Evolutionary conservation across 2,797 vertebrate species (phyloP), one percentile per base, ranked within the genome.

Genomic region (Pygocentrus nattereri): DNA sequence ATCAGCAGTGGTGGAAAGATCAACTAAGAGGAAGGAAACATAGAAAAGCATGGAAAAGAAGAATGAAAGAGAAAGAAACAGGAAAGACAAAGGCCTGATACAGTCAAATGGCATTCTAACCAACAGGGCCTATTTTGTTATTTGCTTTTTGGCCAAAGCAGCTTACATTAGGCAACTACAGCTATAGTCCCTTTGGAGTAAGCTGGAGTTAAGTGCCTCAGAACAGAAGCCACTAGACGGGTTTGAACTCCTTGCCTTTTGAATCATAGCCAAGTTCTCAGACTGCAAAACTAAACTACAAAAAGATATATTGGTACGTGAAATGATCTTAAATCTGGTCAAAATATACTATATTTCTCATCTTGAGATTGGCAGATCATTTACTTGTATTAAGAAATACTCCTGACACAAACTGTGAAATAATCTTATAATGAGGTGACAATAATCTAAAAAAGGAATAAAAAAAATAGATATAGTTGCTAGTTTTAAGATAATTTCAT

Each of bases 1-100:
- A 90, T 95, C 93, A 92, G 89, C 89, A 88, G 89, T 91, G 87
- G 91, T 89, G 86, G 93, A 93, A 82, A 93, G 88, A 89, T 85
- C 91, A 88, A 92, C 92, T 93, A 88, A 89, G 91, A 91, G 76
- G 84, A 88, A 88, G 82, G 89, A 87, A 85, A 91, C 7, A 70
- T 27, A 27, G 12, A 62, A 27, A 31, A 62, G 59, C 30, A 76
- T 13, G 88, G 62, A 82, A 80, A 82, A 38, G 10, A 23, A 16
- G 21, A 23, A 68, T 23, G 31, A 18, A 25, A 49, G n/a, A 67
- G 54, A 82, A 79, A 44, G 47, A 69, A 56, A 58, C 2, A 16
- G 19, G 23, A 76, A 44, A 44, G 69, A 65, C 49, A 25, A 72
- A 34, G 44, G 38, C 41, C 10, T 27, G 23, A 61, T 61, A 25